Evolutionary conservation across 1,140 invertebrate species (phyloP).

Genomic region (Drosophila repletoides): DNA sequence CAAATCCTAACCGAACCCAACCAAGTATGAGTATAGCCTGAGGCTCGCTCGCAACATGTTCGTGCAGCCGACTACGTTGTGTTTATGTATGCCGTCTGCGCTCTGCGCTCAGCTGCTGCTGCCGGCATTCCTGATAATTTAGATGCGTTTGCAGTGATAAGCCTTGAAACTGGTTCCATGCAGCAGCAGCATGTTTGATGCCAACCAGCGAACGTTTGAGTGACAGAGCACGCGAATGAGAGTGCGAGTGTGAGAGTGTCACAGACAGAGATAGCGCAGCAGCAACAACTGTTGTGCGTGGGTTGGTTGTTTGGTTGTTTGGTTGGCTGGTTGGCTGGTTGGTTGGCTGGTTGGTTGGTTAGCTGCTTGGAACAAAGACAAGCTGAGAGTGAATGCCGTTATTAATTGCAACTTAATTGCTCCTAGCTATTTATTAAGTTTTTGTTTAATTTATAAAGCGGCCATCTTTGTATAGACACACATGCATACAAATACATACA

Average conservation of each 20-base stretch:
- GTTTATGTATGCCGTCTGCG: slow-evolving; percentile 52
- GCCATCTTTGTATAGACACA: slow-evolving; percentile 19
- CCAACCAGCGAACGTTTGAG: slow-evolving; percentile 46
- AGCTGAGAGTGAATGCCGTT: too few relatives aligned
- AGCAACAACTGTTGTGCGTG: slow-evolving; percentile 1
- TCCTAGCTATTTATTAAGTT: slow-evolving; percentile 71
- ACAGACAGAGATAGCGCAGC: not conserved
- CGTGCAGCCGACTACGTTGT: slow-evolving; percentile 44
- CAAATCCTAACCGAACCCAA: slow-evolving; percentile 43
- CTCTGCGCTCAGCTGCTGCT: slow-evolving; percentile 36
- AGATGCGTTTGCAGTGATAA: slow-evolving; percentile 69
- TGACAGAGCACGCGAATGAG: not conserved
- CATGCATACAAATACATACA: not conserved
- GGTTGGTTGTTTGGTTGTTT: not conserved
- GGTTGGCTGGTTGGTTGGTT: not conserved
- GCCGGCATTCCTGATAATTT: slow-evolving; percentile 73
- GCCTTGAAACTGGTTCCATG: slow-evolving; percentile 71
- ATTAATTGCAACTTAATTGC: slow-evolving; percentile 74
- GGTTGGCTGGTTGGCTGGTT: not conserved
- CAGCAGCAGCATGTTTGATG: slow-evolving; percentile 65
- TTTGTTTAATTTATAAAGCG: slow-evolving; percentile 64
- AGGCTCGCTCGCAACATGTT: slow-evolving; percentile 62
- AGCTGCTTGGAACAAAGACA: slow-evolving; percentile 2
- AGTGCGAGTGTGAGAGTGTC: not conserved
- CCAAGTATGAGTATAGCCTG: slow-evolving; percentile 26